These are phyloP conservation scores for Pterostichus niger DNA, from an alignment of 2,888 invertebrate species.

Conservation along the genomic window DNA sequence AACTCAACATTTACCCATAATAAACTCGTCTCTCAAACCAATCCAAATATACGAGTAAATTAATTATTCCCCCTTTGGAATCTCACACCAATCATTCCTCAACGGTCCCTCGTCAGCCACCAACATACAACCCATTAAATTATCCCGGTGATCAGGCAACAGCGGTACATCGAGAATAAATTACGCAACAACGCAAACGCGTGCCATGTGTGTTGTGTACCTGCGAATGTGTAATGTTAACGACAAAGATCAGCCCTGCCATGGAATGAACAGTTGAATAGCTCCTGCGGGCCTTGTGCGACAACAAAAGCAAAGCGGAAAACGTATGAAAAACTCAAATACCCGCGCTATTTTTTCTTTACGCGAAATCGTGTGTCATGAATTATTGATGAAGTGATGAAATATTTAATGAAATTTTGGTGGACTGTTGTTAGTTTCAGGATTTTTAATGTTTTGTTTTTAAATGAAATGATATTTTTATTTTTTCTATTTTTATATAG, in stretches of 20 bases:
- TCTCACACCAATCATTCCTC: conserved; percentile 17
- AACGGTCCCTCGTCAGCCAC: conserved; percentile 25
- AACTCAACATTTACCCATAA: conserved; percentile 5
- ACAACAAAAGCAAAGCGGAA: conserved; percentile 36
- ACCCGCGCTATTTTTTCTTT: conserved; percentile 18
- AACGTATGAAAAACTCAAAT: conserved; percentile 19
- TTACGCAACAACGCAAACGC: conserved; percentile 38
- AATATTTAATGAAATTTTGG: conserved; percentile 36
- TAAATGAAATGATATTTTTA: background rate
- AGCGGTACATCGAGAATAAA: conserved; percentile 24
- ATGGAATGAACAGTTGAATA: conserved; percentile 8
- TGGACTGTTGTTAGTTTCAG: conserved; percentile 28
- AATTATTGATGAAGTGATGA: conserved; percentile 44
- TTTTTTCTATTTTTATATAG: too few relatives aligned
- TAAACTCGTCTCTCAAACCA: conserved; percentile 22
- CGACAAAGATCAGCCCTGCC: background rate
- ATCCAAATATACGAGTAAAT: conserved; percentile 28
- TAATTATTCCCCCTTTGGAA: conserved; percentile 36
- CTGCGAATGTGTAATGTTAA: background rate
- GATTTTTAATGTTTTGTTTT: conserved; percentile 35
- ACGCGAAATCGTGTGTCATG: conserved; percentile 35
- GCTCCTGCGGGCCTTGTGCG: conserved; percentile 44
- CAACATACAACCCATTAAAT: conserved; percentile 43
- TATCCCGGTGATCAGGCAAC: conserved; percentile 23
- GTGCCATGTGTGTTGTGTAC: conserved; percentile 6